A percentile compares a stretch with the other conserved stretches of the same genome.
These are phyloP conservation scores for Colostygia pectinataria DNA, from an alignment of 2,888 invertebrate genomes.

Conservation along the genomic window DNA sequence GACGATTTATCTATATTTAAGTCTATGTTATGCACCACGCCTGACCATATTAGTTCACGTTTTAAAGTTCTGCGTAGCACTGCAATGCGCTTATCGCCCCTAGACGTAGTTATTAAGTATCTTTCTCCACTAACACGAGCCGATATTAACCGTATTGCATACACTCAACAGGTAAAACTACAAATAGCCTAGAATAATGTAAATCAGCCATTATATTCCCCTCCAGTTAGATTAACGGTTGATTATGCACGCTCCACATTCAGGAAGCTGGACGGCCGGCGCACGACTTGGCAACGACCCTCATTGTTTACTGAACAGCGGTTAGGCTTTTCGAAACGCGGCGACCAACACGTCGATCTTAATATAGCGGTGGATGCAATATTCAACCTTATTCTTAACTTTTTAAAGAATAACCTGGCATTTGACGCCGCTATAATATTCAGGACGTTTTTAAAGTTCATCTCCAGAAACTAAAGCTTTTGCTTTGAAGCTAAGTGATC, in stretches of 20 bases:
- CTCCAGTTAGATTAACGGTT: slow-evolving; percentile 72
- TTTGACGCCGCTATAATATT: too few relatives aligned
- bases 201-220: slow-evolving; percentile 52
- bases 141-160: too few relatives aligned
- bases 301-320: slow-evolving; percentile 48
- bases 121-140: too few relatives aligned
- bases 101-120: too few relatives aligned
- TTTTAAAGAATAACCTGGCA: too few relatives aligned
- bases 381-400: too few relatives aligned
- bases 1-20: too few relatives aligned
- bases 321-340: slow-evolving; percentile 4
- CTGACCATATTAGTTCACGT: too few relatives aligned
- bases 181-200: slow-evolving; percentile 11
- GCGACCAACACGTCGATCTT: background rate
- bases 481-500: slow-evolving; percentile 3
- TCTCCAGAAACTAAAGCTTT: background rate
- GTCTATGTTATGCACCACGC: too few relatives aligned
- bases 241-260: slow-evolving; percentile 80
- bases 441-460: too few relatives aligned
- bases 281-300: slow-evolving; percentile 56
- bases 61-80: too few relatives aligned
- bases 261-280: slow-evolving; percentile 67
- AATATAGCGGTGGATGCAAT: background rate
- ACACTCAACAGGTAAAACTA: slow-evolving; percentile 2
- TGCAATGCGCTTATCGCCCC: too few relatives aligned